Percentiles rank a stretch among this genome's conserved stretches.
phyloP scores from a whole-genome alignment of 2,113 vertebrate species.

The Sciurus niger region DNA sequence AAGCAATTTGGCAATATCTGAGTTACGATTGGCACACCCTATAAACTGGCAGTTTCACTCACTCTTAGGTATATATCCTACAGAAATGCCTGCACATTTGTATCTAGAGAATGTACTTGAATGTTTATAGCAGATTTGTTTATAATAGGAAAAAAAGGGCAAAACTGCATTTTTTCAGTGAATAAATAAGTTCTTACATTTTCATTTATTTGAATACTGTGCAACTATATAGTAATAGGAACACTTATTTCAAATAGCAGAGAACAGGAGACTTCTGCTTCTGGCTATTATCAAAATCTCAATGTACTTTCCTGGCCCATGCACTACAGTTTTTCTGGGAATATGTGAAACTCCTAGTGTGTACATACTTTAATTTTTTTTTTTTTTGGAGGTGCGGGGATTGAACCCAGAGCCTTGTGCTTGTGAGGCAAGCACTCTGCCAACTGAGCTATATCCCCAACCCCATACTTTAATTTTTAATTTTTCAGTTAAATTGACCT shows the following conservation, averaged over 20 bases:
- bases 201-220: neutral
- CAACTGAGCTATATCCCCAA: no score
- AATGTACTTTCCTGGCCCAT: neutral
- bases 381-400: no score
- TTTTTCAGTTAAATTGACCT: conserved; percentile 45
- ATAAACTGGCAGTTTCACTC: neutral
- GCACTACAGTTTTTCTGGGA: neutral
- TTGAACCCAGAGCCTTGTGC: no score
- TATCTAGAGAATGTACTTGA: conserved; percentile 42
- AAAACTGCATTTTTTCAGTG: neutral
- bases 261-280: conserved; percentile 45
- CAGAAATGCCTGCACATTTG: neutral
- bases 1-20: conserved; percentile 36
- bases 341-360: neutral
- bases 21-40: neutral
- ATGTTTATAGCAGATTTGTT: conserved; percentile 37
- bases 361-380: neutral
- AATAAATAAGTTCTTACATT: conserved; percentile 31
- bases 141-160: conserved; percentile 28
- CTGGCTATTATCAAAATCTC: neutral
- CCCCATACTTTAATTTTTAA: neutral
- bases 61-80: neutral
- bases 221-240: neutral
- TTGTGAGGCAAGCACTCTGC: no score
- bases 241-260: conserved; percentile 46